phyloP scores from a whole-genome alignment of 2,888 invertebrate species.

The Agrilus mali region DNA sequence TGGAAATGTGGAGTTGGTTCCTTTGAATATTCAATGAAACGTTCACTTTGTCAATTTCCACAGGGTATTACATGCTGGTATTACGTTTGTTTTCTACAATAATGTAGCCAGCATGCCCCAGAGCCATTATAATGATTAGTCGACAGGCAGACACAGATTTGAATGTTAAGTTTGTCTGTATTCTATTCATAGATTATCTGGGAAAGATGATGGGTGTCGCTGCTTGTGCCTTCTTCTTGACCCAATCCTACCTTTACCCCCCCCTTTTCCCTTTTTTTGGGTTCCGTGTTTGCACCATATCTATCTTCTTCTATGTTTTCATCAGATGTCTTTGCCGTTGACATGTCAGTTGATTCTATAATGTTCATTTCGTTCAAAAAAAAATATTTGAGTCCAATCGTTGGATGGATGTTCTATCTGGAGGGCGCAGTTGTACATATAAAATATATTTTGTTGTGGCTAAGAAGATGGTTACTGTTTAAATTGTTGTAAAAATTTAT shows the following conservation, averaged over 20 bases:
- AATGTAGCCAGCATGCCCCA: no score
- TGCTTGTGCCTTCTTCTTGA: conserved; percentile 34
- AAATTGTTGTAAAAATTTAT: conserved; percentile 13
- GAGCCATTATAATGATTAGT: no score
- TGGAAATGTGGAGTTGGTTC: no score
- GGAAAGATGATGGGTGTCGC: conserved; percentile 21
- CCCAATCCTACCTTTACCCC: conserved; percentile 19
- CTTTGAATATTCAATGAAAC: background rate
- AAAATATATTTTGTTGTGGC: conserved; percentile 31
- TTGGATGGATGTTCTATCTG: conserved; percentile 33
- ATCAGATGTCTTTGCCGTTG: conserved; percentile 18
- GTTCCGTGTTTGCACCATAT: conserved; percentile 30
- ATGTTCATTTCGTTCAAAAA: conserved; percentile 20
- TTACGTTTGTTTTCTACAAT: background rate
- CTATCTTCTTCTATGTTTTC: conserved; percentile 24
- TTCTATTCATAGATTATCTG: background rate
- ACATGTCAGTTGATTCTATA: conserved; percentile 23
- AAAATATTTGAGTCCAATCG: conserved; percentile 21
- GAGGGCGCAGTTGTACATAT: conserved; percentile 28
- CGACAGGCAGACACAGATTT: no score
- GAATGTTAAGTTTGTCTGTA: no score
- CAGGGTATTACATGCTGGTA: conserved; percentile 17
- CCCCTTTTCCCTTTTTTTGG: conserved; percentile 22
- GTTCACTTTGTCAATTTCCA: conserved; percentile 18
- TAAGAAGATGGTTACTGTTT: conserved; percentile 24